These are phyloP conservation scores for Macrosiphum euphorbiae DNA, from an alignment of 2,888 invertebrate genomes.

Conservation along the genomic window DNA sequence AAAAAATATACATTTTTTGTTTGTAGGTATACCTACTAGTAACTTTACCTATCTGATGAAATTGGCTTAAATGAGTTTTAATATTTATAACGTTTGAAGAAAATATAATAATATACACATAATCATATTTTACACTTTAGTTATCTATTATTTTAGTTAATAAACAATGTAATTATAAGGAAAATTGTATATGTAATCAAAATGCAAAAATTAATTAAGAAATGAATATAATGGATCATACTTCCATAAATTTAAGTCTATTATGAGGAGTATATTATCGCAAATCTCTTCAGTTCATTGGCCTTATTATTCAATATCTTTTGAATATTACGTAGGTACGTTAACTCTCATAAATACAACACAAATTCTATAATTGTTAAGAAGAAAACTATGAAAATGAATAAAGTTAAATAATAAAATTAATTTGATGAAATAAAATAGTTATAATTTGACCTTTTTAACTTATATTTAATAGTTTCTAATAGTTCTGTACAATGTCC, in stretches of 20 bases:
- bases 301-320: background rate
- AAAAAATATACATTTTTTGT: background rate
- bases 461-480: background rate
- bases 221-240: background rate
- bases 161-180: background rate
- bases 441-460: background rate
- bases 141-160: background rate
- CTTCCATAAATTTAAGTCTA: background rate
- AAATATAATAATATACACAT: background rate
- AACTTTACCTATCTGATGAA: background rate
- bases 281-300: background rate
- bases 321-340: background rate
- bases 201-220: slow-evolving; percentile 7
- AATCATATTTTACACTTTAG: background rate
- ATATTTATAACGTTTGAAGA: background rate
- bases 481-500: background rate
- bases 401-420: background rate
- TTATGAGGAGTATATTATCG: background rate
- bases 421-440: background rate
- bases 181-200: background rate
- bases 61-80: background rate
- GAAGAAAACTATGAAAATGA: background rate
- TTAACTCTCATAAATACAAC: background rate
- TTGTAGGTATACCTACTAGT: background rate
- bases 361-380: background rate